These are phyloP conservation scores for Sebastes iracundus DNA, from an alignment of 2,797 vertebrate species.

Conservation along the genomic window DNA sequence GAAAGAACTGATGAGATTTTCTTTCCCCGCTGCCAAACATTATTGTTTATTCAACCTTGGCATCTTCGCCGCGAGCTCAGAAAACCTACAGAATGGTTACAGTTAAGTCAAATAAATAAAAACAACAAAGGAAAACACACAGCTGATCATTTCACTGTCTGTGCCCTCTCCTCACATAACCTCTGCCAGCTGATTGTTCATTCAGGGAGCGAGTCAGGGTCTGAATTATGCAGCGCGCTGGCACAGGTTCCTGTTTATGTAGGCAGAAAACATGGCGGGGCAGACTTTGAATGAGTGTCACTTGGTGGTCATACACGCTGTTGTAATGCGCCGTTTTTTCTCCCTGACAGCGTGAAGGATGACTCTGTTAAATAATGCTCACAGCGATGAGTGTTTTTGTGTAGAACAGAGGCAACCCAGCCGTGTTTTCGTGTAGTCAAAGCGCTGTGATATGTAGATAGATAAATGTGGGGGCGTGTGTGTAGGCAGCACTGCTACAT, in stretches of 20 bases:
- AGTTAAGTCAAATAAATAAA: not conserved
- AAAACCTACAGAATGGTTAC: not conserved
- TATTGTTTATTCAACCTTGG: not conserved
- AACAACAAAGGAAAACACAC: constrained; percentile 1
- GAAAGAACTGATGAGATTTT: constrained; percentile 11
- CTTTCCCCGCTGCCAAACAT: not conserved
- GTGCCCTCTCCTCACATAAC: constrained; percentile 27
- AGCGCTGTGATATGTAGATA: constrained; percentile 34
- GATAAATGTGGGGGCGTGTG: constrained; percentile 49
- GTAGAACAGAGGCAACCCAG: not conserved
- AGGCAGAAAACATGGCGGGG: constrained; percentile 46
- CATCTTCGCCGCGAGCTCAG: not conserved
- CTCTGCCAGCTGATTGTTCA: constrained; percentile 39
- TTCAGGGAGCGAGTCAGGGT: constrained; percentile 40
- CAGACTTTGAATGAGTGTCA: constrained; percentile 28
- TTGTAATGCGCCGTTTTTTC: not conserved
- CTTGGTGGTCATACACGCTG: constrained; percentile 31
- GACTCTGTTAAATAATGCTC: constrained; percentile 17
- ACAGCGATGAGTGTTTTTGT: not conserved
- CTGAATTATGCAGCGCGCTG: constrained; percentile 60
- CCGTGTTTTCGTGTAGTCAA: constrained; percentile 2
- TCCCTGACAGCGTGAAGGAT: not conserved
- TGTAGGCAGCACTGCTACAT: constrained; percentile 50
- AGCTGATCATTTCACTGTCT: not conserved
- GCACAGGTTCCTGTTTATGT: constrained; percentile 42